phyloP scores from a whole-genome alignment of 1,140 invertebrate species.

The Papilio machaon region DNA sequence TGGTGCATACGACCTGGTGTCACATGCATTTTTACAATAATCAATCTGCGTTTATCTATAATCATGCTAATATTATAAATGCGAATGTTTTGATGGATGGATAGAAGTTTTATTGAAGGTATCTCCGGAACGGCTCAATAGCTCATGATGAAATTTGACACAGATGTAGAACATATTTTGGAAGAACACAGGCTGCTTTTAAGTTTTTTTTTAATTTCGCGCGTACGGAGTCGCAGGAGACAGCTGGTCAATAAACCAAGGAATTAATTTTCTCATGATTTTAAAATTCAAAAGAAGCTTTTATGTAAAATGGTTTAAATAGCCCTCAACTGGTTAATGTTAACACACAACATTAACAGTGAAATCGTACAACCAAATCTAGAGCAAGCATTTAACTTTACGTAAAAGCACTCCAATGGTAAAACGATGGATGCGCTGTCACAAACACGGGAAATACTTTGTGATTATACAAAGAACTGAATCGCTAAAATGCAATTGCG shows the following conservation, averaged over 20 bases:
- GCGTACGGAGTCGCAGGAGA: too few species aligned
- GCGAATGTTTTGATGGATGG: too few species aligned
- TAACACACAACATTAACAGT: background rate
- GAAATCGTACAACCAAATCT: conserved; percentile 26
- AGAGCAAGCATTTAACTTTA: conserved; percentile 6
- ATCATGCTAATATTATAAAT: background rate
- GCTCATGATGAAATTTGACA: too few species aligned
- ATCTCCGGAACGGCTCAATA: too few species aligned
- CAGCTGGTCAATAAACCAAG: too few species aligned
- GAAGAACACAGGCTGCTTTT: too few species aligned
- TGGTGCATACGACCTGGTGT: conserved; percentile 87
- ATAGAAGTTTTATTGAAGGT: too few species aligned
- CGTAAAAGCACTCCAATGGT: conserved; percentile 1
- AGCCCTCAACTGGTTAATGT: conserved; percentile 2
- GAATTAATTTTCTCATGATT: background rate
- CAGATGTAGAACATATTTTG: too few species aligned
- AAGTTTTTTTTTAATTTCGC: too few species aligned
- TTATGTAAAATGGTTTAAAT: background rate
- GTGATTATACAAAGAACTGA: background rate
- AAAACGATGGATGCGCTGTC: background rate
- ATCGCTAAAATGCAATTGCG: background rate
- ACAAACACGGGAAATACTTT: background rate
- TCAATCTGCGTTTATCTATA: background rate
- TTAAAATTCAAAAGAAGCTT: background rate
- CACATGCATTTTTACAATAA: background rate